Evolutionary conservation across 2,113 vertebrate species (phyloP), one percentile per base, ranked within the genome.

Genomic region (Etheostoma cragini): DNA sequence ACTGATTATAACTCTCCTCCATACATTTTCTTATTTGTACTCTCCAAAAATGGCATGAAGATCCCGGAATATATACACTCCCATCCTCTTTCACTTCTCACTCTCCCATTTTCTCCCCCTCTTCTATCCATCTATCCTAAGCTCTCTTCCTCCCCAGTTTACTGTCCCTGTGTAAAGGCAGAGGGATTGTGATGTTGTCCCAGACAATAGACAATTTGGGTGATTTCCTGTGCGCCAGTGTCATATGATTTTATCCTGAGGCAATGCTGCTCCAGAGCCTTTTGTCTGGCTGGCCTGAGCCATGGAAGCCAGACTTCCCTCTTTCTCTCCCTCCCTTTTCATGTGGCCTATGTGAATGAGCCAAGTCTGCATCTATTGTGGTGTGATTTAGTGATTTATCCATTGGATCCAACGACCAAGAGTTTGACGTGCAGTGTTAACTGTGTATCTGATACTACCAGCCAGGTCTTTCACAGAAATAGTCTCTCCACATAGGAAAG

Each of bases 191-290:
- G 92, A 94, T 95, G 93, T 89, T 89, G 92, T 87, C 79, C 80
- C 84, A 87, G 88, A 96, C 95, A 96, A 95, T 91, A 78, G 91
- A 82, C 89, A 91, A 92, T 95, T 95, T 95, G 90, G 92, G 91
- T 87, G 93, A 94, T 93, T 95, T 96, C 95, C 95, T 95, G 94
- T 94, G 91, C 68, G 62, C 87, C 89, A 94, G 94, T 95, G 94
- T 95, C 94, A 88, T 92, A 93, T 96, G 93, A 93, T 93, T 92
- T 94, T 93, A 83, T 94, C 95, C 94, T 52, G 83, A 87, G 95
- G 95, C 94, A 73, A 83, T 85, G 84, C 83, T 93, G 91, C 87
- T 94, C 90, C 79, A 83, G 89, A 92, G 89, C 82, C 88, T 91
- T 94, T 95, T 95, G 94, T 93, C 80, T 80, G 86, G 63, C 82